phyloP scores from a whole-genome alignment of 2,113 vertebrate species.

The Orcinus orca region DNA sequence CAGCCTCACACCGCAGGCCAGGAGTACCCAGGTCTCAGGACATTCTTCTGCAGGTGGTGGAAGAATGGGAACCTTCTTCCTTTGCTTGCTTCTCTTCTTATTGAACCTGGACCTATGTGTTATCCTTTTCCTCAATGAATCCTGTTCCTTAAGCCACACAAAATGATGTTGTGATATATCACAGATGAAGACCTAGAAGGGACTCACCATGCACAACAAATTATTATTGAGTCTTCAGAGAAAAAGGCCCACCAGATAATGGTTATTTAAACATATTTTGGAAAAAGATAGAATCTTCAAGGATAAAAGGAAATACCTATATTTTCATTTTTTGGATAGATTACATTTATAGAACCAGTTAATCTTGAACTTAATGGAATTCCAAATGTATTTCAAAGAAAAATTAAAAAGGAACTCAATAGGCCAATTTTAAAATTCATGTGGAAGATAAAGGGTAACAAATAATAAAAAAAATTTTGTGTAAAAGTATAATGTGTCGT shows the following conservation, averaged over 20 bases:
- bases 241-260: not conserved
- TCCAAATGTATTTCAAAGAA: not conserved
- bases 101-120: not conserved
- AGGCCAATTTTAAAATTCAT: not conserved
- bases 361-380: not conserved
- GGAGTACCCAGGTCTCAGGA: not conserved
- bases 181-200: not conserved
- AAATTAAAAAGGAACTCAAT: not conserved
- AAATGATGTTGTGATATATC: no score
- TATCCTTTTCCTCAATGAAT: not conserved
- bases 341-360: not conserved
- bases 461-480: not conserved
- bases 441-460: not conserved
- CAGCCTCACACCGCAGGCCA: not conserved
- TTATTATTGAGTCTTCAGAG: not conserved
- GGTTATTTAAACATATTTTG: not conserved
- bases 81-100: not conserved
- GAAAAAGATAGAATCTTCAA: not conserved
- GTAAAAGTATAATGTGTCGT: not conserved
- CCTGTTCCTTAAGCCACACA: not conserved
- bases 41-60: no score
- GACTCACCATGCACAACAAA: not conserved
- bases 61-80: not conserved
- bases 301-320: not conserved
- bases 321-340: not conserved